Evolutionary conservation across 2,797 vertebrate species (phyloP), one percentile per base, ranked within the genome.

Genomic region (Hoplostethus mediterraneus): DNA sequence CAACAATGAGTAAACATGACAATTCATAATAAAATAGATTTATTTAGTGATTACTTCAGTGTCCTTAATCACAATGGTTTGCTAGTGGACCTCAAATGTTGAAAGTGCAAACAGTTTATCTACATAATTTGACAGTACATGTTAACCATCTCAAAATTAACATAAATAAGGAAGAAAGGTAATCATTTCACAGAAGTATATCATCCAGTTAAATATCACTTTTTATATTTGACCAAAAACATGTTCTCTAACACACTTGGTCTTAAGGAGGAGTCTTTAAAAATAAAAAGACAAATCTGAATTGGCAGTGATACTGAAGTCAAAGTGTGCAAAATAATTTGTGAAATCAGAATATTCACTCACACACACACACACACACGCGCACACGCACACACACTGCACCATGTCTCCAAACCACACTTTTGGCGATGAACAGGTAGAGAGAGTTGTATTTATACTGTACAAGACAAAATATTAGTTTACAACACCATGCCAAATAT

Each of bases 221-320:
- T 60, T 55, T 69, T 53, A 16, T 28, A 25, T 21, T 67, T 51
- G 16, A 51, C 52, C 28, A 66, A 11, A 70, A 54, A 69, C 10
- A 57, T 14, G 28, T 66, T 40, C 16, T 59, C 28, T 40, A 44
- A 52, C 53, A 72, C 40, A 44, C 25, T 44, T 59, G 58, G 55
- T 77, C 63, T 72, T 13, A 73, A 21, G 51, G 59, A 63, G 76
- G 71, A 49, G 64, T 70, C 56, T 72, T 69, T 51, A 49, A 59
- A 65, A 72, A 67, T 0, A 1, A 60, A 67, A 44, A 63, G 45
- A 44, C 5, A 59, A 11, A 9, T 68, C 14, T 11, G 25, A 73
- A 66, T 81, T 93, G 91, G 87, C 89, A 92, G 87, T 87, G 75
- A 83, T 70, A 82, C 72, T 68, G 54, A 84, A 60, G 10, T 79